These are phyloP conservation scores for Fregetta grallaria DNA, from an alignment of 2,113 vertebrate species.

Conservation along the genomic window DNA sequence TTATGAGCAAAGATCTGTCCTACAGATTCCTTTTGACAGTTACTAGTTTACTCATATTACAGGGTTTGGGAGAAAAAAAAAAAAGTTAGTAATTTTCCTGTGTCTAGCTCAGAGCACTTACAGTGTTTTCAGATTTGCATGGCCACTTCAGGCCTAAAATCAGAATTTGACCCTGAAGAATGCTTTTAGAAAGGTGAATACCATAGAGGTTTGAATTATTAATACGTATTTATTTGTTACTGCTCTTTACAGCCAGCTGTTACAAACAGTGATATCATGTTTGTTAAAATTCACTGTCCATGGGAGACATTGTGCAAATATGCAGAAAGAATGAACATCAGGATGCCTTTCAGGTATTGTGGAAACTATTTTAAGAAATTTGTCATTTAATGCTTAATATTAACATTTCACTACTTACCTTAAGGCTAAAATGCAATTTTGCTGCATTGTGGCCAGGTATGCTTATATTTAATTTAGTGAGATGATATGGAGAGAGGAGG, in stretches of 20 bases:
- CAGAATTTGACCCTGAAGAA: neutral
- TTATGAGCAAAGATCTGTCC: neutral
- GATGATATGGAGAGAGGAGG: neutral
- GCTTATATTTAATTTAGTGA: neutral
- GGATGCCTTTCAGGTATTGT: slow-evolving; percentile 97
- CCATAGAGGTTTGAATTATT: neutral
- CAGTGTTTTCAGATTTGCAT: neutral
- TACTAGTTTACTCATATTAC: neutral
- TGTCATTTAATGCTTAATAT: neutral
- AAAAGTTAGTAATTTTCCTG: neutral
- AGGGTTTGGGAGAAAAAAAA: neutral
- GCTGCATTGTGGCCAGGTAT: neutral
- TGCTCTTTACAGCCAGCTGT: slow-evolving; percentile 83
- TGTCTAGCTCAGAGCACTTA: neutral
- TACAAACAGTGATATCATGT: slow-evolving; percentile 96
- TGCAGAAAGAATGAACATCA: slow-evolving; percentile 96
- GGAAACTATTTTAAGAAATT: neutral
- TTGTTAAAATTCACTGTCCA: slow-evolving; percentile 94
- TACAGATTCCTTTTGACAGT: neutral
- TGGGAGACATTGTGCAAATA: slow-evolving; percentile 98
- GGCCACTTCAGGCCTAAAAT: neutral
- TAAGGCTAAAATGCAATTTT: neutral
- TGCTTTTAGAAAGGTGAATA: neutral
- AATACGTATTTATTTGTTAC: neutral
- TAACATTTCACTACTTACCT: neutral